Evolutionary conservation across 2,113 vertebrate species (phyloP), one percentile per base, ranked within the genome.

Genomic region (Falco punctatus): DNA sequence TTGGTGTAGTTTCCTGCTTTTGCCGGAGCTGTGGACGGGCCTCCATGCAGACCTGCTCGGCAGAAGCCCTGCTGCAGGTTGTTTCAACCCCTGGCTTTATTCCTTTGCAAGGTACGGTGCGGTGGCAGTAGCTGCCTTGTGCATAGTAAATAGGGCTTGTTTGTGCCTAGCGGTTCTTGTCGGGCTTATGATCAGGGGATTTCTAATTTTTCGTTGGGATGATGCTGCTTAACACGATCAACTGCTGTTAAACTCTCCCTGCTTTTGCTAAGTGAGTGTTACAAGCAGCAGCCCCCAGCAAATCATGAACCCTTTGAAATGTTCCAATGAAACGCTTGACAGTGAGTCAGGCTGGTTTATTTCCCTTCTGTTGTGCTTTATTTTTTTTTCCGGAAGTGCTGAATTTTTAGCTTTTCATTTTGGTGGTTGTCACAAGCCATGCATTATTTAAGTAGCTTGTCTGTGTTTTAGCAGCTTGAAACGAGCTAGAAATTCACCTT

Each of bases 391-490:
- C 66, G 65, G 8, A 42, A 77, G 51, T 70, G 55, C 46, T 91
- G 81, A 46, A 71, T 85, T 94, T 91, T 87, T 61, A 80, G 66
- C 70, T 77, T 85, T 95, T 79, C 62, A 14, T 61, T 94, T 92
- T 75, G 38, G 66, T 75, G 66, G 27, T 70, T 95, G 92, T 96
- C 91, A 95, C 66, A 66, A 91, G 58, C 58, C 74, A 64, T 97
- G 87, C 71, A 94, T 97, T 97, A 97, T 97, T 97, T 87, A 97
- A 94, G 92, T 33, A 66, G 89, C 84, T 92, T 83, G 49, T 87
- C 88, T 95, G 90, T 96, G 86, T 91, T 97, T 95, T 83, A 91
- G 86, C 89, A 59, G 62, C 91, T 95, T 91, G 89, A 95, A 94
- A 90, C 2, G 10, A 95, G 89, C 42, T 86, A 94, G 89, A 42